phyloP scores from a whole-genome alignment of 2,113 vertebrate genomes.

The Formicarius rufipectus region DNA sequence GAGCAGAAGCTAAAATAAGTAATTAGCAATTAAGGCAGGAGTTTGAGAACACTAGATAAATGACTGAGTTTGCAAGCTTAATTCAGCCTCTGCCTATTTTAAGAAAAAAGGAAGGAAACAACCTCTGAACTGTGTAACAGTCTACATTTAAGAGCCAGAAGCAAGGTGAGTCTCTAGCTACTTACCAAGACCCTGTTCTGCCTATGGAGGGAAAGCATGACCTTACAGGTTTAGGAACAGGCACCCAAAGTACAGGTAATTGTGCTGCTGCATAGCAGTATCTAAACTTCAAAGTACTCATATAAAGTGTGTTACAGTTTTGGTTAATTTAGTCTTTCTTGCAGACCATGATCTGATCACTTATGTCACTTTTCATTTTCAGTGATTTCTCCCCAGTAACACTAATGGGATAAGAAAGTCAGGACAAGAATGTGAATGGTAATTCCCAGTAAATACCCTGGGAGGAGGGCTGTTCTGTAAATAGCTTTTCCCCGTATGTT shows the following conservation, averaged over 20 bases:
- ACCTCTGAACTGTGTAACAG: too few species aligned
- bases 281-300: neutral
- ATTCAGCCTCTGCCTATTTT: neutral
- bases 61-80: neutral
- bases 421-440: neutral
- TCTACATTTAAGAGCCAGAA: neutral
- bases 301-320: neutral
- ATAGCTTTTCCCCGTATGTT: neutral
- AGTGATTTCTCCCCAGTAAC: neutral
- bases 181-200: neutral
- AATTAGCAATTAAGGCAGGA: constrained; percentile 53
- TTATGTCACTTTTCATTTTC: neutral
- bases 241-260: neutral
- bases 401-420: neutral
- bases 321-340: neutral
- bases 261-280: neutral
- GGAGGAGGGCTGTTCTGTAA: neutral
- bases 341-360: neutral
- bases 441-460: neutral
- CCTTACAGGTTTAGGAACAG: neutral
- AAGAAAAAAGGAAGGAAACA: neutral
- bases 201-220: neutral
- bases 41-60: constrained; percentile 28
- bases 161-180: neutral
- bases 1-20: constrained; percentile 61